These are phyloP conservation scores for Dryomyza anilis DNA, from an alignment of 2,888 invertebrate genomes.

Conservation along the genomic window DNA sequence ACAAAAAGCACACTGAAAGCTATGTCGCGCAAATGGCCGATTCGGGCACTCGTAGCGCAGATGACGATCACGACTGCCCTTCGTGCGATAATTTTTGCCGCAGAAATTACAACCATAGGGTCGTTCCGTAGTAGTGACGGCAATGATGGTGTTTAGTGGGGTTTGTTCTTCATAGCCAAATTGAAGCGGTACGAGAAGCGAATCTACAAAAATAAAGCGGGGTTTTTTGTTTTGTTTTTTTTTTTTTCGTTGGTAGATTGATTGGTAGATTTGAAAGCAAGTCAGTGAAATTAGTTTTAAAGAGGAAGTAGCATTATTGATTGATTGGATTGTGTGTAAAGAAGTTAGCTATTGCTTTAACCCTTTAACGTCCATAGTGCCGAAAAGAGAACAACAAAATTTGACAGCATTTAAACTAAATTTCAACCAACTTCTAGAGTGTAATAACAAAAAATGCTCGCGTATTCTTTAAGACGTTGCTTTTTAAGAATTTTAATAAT, in stretches of 20 bases:
- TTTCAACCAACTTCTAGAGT: no score
- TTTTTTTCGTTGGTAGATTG: background rate
- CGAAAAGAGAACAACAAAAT: no score
- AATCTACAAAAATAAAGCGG: slow-evolving; percentile 16
- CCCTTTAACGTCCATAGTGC: no score
- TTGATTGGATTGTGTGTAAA: no score
- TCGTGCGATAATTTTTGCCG: slow-evolving; percentile 47
- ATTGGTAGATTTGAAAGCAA: no score
- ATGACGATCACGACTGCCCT: slow-evolving; percentile 68
- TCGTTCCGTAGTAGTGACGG: slow-evolving; percentile 9
- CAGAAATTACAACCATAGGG: slow-evolving; percentile 39
- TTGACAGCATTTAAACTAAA: no score
- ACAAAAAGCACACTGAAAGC: slow-evolving; percentile 74
- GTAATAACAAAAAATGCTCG: no score
- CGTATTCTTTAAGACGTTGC: no score
- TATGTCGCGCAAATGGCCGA: slow-evolving; percentile 69
- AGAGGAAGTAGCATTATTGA: no score
- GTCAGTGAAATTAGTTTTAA: no score
- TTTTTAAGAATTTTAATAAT: no score
- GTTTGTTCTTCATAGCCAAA: slow-evolving; percentile 1
- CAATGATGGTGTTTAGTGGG: background rate
- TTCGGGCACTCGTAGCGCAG: slow-evolving; percentile 69
- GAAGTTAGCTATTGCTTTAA: no score
- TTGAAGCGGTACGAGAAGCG: background rate
- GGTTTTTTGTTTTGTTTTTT: background rate